phyloP scores from a whole-genome alignment of 2,797 vertebrate genomes.

The Hapalemur alaotrensis region DNA sequence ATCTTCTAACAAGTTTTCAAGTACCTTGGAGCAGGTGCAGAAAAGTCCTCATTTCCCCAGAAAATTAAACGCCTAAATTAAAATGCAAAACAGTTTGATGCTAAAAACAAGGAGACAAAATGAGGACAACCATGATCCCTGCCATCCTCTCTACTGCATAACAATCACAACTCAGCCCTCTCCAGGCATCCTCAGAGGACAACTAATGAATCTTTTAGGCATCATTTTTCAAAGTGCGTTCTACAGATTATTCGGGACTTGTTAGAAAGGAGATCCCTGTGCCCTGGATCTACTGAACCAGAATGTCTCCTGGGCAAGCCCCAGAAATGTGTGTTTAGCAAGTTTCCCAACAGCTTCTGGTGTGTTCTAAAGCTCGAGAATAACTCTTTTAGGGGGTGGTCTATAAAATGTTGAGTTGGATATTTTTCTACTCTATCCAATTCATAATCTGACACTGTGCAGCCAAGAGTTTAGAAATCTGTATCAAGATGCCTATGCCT shows the following conservation, averaged over 20 bases:
- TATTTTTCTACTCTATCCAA: background rate
- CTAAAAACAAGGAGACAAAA: background rate
- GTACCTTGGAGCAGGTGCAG: background rate
- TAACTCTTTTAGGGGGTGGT: background rate
- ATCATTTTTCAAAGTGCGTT: background rate
- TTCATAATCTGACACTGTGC: background rate
- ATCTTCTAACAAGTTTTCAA: background rate
- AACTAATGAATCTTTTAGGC: too few relatives aligned
- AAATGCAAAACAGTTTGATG: background rate
- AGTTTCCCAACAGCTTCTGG: background rate
- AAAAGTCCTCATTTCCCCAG: background rate
- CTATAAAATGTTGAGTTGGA: background rate
- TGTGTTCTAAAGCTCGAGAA: background rate
- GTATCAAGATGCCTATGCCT: background rate
- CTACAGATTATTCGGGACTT: background rate
- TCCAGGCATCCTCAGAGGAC: background rate
- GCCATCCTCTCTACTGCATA: background rate
- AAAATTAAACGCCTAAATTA: background rate
- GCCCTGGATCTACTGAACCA: background rate
- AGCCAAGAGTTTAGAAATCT: background rate
- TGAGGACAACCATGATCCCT: background rate
- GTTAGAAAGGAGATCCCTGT: background rate
- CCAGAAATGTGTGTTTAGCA: background rate
- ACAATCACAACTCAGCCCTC: background rate
- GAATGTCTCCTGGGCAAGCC: background rate